Evolutionary conservation across 2,113 vertebrate species (phyloP).

Genomic region (Saccopteryx bilineata): DNA sequence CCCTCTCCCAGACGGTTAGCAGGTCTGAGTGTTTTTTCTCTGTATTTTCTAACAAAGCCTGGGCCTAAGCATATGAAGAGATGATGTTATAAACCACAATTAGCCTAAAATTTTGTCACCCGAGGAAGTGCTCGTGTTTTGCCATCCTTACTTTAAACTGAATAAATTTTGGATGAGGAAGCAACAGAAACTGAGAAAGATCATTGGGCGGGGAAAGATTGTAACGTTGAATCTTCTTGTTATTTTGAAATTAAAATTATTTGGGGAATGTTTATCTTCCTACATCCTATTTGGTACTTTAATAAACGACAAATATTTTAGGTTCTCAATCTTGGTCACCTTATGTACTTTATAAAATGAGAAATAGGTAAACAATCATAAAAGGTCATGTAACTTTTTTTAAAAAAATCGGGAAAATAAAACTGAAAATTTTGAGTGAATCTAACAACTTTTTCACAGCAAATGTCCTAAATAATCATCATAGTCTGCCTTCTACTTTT

Average conservation of each 20-base stretch:
- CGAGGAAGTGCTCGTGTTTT: neutral
- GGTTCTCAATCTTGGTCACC: neutral
- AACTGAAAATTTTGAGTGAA: neutral
- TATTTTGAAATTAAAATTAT: neutral
- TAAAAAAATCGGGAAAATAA: slow-evolving; percentile 2
- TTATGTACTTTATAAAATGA: neutral
- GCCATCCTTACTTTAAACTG: neutral
- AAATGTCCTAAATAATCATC: neutral
- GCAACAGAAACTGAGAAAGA: neutral
- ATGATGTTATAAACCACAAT: neutral
- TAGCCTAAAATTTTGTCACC: neutral
- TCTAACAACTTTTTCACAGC: neutral
- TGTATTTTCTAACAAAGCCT: neutral
- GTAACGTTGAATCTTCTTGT: neutral
- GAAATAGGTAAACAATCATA: slow-evolving; percentile 40
- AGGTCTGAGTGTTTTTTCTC: neutral
- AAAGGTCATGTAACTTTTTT: neutral
- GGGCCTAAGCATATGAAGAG: neutral
- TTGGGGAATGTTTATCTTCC: neutral
- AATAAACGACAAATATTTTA: neutral
- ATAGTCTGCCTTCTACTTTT: neutral
- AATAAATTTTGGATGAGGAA: neutral
- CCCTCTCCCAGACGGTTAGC: neutral
- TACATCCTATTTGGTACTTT: neutral
- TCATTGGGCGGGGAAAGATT: neutral